Evolutionary conservation across 2,113 vertebrate species (phyloP), one percentile per base, ranked within the genome.

Genomic region (Rallus limicola): DNA sequence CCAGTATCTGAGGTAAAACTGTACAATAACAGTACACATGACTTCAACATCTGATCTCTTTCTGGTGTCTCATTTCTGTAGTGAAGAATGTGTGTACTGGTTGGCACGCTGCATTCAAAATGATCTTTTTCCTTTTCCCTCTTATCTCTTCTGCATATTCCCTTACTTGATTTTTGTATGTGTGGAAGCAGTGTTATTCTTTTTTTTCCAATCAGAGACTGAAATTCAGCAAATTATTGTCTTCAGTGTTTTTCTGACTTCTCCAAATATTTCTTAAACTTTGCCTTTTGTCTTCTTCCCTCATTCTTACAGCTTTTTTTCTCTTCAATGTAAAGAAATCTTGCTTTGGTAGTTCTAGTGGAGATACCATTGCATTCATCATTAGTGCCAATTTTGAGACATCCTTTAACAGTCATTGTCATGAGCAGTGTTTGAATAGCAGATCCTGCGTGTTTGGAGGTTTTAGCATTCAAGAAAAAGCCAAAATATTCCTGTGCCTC

Each of bases 181-280:
- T 33, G 7, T 60, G 29, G 67, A 93, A 89, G 63, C 67, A 67
- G 31, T 72, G 56, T 62, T 88, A 29, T 68, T 95, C 55, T 81
- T 89, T 93, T n/a, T 85, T 96, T 48, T 93, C 44, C 21, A 71
- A 2, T 85, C 62, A 86, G 86, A 91, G 44, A 86, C 42, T 74
- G 84, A 88, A 82, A 81, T 94, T 52, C 60, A 86, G 46, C 38
- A 40, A 90, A 81, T 88, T 33, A 52, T 88, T 48, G 33, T 88
- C 56, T 85, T 96, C 56, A 81, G 28, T 84, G 58, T 92, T 97
- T 96, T 42, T 71, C 42, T 91, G 76, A 83, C 38, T 19, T 86
- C 36, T 84, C 69, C 91, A 88, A 93, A 67, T 69, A 81, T 76
- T 85, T 94, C 42, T 95, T 92, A 65, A 88, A 89, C 77, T 81